phyloP scores from a whole-genome alignment of 2,888 invertebrate genomes.

The Volucella zonaria region DNA sequence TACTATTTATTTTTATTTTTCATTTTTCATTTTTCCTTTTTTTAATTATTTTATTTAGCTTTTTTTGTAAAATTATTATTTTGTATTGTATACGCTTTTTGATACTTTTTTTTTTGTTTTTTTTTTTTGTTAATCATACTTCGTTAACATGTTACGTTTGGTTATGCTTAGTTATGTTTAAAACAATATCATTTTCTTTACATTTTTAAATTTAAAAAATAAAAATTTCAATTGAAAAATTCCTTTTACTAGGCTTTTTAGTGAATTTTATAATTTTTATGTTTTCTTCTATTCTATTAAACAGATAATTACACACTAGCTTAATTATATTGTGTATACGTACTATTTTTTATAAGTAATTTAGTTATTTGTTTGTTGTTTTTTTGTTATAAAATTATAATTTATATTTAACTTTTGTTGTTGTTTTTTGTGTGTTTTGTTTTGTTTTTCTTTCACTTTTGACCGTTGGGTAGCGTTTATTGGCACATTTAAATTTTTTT shows the following conservation, averaged over 20 bases:
- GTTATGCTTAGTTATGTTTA: slow-evolving; percentile 33
- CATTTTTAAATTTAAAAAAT: slow-evolving; percentile 7
- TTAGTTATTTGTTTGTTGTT: slow-evolving; percentile 31
- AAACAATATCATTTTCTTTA: background rate
- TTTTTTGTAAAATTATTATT: slow-evolving; percentile 64
- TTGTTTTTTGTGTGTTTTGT: slow-evolving; percentile 11
- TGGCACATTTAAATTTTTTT: slow-evolving; percentile 78
- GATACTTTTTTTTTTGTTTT: slow-evolving; percentile 50
- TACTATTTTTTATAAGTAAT: slow-evolving; percentile 29
- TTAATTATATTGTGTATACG: slow-evolving; percentile 58
- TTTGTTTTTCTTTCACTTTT: slow-evolving; percentile 61
- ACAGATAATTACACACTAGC: slow-evolving; percentile 60
- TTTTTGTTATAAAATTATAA: slow-evolving; percentile 67
- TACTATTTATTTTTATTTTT: slow-evolving; percentile 34
- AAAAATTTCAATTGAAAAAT: slow-evolving; percentile 38
- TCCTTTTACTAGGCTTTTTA: background rate
- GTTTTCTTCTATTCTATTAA: slow-evolving; percentile 18
- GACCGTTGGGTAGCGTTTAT: slow-evolving; percentile 77
- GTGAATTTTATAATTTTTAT: slow-evolving; percentile 2
- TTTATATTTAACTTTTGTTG: slow-evolving; percentile 19
- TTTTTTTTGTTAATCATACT: background rate
- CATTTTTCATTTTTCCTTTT: slow-evolving; percentile 61
- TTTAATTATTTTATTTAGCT: slow-evolving; percentile 75
- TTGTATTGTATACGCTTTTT: slow-evolving; percentile 77
- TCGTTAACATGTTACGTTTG: slow-evolving; percentile 40